Conservation (phyloP, 2,797 vertebrate species). For the Gambusia yucatana region DNA sequence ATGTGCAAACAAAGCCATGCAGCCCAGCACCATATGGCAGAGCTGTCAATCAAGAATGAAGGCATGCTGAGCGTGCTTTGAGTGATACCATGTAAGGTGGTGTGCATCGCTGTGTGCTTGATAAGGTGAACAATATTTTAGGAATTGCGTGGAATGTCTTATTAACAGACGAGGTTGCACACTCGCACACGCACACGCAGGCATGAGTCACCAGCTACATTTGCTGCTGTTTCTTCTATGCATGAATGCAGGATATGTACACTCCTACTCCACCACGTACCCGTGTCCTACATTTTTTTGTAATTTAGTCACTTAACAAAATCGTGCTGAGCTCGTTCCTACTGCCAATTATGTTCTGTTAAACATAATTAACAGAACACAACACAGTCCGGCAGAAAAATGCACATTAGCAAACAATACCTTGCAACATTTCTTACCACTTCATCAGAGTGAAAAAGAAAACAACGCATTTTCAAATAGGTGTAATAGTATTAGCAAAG, state of each 20-base stretch:
- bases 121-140: conserved; percentile 26
- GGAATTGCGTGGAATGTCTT: conserved; percentile 15
- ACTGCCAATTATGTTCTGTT: conserved; percentile 47
- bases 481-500: conserved; percentile 1
- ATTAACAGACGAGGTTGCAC: conserved; percentile 16
- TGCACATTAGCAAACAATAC: conserved; percentile 21
- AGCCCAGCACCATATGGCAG: conserved; percentile 64
- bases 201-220: conserved; percentile 6
- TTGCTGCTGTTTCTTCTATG: conserved; percentile 15
- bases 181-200: not conserved
- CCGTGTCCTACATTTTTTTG: conserved; percentile 29
- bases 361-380: conserved; percentile 4
- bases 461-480: conserved; percentile 4
- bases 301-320: conserved; percentile 53
- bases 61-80: conserved; percentile 40
- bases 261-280: conserved; percentile 16
- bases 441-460: conserved; percentile 12
- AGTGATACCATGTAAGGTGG: conserved; percentile 38
- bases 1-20: conserved; percentile 49
- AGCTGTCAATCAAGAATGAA: conserved; percentile 57
- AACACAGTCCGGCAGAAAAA: conserved; percentile 27
- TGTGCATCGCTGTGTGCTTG: conserved; percentile 37
- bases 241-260: conserved; percentile 19
- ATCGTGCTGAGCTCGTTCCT: conserved; percentile 50
- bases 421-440: conserved; percentile 23